phyloP scores from a whole-genome alignment of 2,797 vertebrate species.

The Trichosurus vulpecula region DNA sequence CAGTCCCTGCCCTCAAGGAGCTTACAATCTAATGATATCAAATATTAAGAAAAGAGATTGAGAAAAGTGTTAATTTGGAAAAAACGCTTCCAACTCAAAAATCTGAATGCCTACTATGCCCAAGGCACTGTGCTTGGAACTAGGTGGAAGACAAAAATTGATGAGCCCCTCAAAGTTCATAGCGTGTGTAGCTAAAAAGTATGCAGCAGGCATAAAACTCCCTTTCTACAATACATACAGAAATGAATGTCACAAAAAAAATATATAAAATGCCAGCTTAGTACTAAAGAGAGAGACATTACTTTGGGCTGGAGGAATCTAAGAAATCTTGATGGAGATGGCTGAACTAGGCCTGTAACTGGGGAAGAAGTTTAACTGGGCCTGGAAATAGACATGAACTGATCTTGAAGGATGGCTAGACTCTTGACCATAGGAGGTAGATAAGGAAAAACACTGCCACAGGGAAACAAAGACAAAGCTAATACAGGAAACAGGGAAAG shows the following conservation, averaged over 20 bases:
- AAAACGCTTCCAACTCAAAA: slow-evolving; percentile 19
- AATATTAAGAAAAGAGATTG: not conserved
- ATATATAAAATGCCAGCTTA: not conserved
- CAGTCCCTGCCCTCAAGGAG: not conserved
- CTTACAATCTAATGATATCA: not conserved
- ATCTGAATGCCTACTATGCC: not conserved
- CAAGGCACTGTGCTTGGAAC: not conserved
- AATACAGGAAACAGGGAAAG: not conserved
- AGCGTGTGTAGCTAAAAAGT: not conserved
- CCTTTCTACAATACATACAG: not conserved
- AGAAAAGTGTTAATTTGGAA: slow-evolving; percentile 29
- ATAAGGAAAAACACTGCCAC: not conserved
- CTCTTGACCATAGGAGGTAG: not conserved
- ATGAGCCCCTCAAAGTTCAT: not conserved
- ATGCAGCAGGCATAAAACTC: not conserved
- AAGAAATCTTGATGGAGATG: not conserved
- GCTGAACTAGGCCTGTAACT: not conserved
- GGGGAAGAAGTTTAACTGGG: not conserved
- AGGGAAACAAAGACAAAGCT: not conserved
- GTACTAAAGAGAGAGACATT: not conserved
- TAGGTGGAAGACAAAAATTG: not conserved
- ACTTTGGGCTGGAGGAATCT: not conserved
- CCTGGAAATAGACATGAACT: not conserved
- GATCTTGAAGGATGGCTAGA: not conserved
- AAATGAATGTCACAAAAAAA: not conserved